phyloP scores from a whole-genome alignment of 2,888 invertebrate genomes.

The Pristionchus maxplancki region DNA sequence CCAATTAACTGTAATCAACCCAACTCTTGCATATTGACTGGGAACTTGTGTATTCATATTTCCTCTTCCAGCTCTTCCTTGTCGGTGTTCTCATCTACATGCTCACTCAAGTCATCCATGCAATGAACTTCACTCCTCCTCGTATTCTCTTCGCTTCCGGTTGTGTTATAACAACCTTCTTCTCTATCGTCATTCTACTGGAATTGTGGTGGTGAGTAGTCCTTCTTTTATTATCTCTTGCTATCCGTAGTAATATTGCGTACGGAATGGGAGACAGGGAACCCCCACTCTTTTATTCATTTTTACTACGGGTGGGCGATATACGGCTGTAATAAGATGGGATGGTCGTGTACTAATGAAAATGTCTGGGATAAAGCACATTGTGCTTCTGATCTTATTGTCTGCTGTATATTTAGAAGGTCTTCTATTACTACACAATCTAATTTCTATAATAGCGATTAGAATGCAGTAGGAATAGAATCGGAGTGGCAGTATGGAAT shows the following conservation, averaged over 20 bases:
- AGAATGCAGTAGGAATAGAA: too few species aligned
- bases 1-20: too few species aligned
- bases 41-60: too few species aligned
- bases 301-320: background rate
- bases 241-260: too few species aligned
- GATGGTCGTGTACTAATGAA: background rate
- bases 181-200: constrained; percentile 53
- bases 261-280: too few species aligned
- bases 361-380: background rate
- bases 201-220: constrained; percentile 61
- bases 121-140: constrained; percentile 28
- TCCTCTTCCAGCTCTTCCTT: constrained; percentile 58
- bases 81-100: constrained; percentile 57
- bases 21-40: too few species aligned
- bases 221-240: background rate
- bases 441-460: too few species aligned
- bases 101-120: constrained; percentile 53
- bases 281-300: background rate
- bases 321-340: background rate
- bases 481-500: too few species aligned
- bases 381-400: background rate
- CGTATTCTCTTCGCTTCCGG: constrained; percentile 44
- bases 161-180: constrained; percentile 22
- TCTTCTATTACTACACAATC: too few species aligned
- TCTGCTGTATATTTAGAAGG: too few species aligned